phyloP scores from a whole-genome alignment of 2,113 vertebrate species.

The Malurus alboscapulatus region DNA sequence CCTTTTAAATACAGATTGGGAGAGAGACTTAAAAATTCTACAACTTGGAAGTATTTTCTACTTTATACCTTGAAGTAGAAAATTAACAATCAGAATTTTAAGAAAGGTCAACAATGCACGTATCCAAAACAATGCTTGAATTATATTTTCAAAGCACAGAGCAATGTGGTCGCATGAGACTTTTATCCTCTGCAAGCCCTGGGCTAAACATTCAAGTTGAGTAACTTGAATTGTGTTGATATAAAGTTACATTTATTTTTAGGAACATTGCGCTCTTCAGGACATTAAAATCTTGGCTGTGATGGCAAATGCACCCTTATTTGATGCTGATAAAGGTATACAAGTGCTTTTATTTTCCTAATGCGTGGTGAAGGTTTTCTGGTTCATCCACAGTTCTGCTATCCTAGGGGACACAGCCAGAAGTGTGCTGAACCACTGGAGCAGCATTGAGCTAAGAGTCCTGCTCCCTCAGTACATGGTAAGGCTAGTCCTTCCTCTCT shows the following conservation, averaged over 20 bases:
- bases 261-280: not conserved
- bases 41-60: not conserved
- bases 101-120: not conserved
- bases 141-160: not conserved
- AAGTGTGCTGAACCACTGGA: not conserved
- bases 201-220: conserved; percentile 23
- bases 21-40: not conserved
- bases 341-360: conserved; percentile 42
- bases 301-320: conserved; percentile 1
- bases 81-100: not conserved
- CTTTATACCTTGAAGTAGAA: not conserved
- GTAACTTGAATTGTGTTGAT: conserved; percentile 26
- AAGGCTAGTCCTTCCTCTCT: not conserved
- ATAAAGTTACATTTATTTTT: conserved; percentile 34
- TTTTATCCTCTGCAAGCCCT: not conserved
- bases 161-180: not conserved
- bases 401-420: not conserved
- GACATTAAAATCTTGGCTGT: conserved; percentile 40
- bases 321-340: conserved; percentile 44
- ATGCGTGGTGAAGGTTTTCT: conserved; percentile 44
- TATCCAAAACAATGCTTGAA: not conserved
- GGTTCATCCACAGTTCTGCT: conserved; percentile 38
- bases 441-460: not conserved
- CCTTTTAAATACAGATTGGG: not conserved
- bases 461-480: not conserved